Base-by-base conservation (phyloP, 92 coral and sea anemone genomes). In the Diadumene lineata region DNA sequence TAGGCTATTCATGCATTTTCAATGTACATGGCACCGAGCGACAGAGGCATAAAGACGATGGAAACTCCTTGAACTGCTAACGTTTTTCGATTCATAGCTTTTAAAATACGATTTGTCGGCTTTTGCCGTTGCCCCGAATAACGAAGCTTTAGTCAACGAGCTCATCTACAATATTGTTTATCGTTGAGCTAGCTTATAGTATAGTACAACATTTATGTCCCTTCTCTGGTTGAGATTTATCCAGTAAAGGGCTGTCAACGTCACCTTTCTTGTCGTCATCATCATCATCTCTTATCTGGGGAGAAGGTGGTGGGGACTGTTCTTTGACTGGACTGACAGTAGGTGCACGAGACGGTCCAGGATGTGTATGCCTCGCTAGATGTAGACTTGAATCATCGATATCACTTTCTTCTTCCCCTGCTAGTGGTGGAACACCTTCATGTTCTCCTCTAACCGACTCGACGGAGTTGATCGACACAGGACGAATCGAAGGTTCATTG, bases 131-230 rank as follows among this genome's bases (percentile, higher is more conserved):
- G n/a, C n/a, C n/a, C n/a, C n/a, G n/a, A n/a, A n/a, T n/a, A n/a
- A n/a, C n/a, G n/a, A n/a, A n/a, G n/a, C n/a, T n/a, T n/a, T n/a
- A n/a, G n/a, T n/a, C n/a, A n/a, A n/a, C n/a, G n/a, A n/a, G n/a
- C n/a, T n/a, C n/a, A n/a, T n/a, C n/a, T n/a, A n/a, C n/a, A n/a
- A n/a, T n/a, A n/a, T n/a, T n/a, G n/a, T n/a, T n/a, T n/a, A n/a
- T n/a, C n/a, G n/a, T 44, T 44, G 51, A 17, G 51, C 30, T n/a
- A 26, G 30, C 44, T 69, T 78, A 78, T 58, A 78, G 34, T 7
- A 78, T 78, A 27, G 57, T 25, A 58, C 82, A 78, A 21, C 82
- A 78, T n/a, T 78, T 78, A 38, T 78, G 82, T 67, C 82, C 82
- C 21, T 57, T 68, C 38, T 34, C 68, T 19, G 70, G 44, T n/a